Conservation (phyloP, 2,797 vertebrate genomes). For the Pangasius macronema region DNA sequence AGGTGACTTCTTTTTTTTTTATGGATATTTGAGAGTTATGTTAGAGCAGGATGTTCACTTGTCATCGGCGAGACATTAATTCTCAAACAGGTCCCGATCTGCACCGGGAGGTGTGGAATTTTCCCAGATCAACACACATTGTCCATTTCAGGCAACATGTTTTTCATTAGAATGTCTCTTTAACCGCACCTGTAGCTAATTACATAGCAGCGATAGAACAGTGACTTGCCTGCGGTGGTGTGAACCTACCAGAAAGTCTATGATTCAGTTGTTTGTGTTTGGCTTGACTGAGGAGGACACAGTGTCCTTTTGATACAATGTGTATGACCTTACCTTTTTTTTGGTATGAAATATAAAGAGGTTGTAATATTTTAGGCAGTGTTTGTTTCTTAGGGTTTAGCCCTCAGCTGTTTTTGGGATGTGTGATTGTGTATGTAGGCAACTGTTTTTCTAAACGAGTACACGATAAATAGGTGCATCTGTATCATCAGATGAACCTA, state of each 20-base stretch:
- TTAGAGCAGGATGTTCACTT: background rate
- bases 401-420: background rate
- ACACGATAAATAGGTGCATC: background rate
- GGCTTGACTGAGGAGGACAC: background rate
- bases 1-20: background rate
- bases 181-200: slow-evolving; percentile 42
- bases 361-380: background rate
- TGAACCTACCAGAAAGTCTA: slow-evolving; percentile 13
- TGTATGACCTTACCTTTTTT: background rate
- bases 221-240: slow-evolving; percentile 28
- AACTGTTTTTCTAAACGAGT: background rate
- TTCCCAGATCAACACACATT: slow-evolving; percentile 7
- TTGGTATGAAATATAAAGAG: background rate
- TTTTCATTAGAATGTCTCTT: slow-evolving; percentile 24
- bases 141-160: slow-evolving; percentile 16
- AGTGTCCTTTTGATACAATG: background rate
- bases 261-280: slow-evolving; percentile 52
- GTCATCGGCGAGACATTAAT: background rate
- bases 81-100: slow-evolving; percentile 32
- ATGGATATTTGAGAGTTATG: background rate
- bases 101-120: background rate
- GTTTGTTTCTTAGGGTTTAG: background rate
- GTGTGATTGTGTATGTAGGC: background rate
- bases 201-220: slow-evolving; percentile 29
- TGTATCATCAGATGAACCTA: background rate